These are phyloP conservation scores for Pantala flavescens DNA, from an alignment of 1,140 invertebrate genomes.

Conservation along the genomic window DNA sequence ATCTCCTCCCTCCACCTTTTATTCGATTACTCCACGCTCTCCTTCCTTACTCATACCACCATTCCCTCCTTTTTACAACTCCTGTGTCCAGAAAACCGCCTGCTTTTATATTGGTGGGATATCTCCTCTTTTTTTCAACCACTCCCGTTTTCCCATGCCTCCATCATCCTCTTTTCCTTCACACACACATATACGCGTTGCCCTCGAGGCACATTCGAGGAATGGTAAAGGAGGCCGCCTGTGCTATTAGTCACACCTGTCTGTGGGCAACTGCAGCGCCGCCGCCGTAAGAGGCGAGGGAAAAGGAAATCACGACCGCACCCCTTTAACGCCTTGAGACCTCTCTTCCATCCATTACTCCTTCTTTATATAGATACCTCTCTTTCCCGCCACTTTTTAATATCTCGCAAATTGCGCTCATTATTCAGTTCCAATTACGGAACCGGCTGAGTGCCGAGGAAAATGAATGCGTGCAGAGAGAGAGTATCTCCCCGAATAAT, in stretches of 20 bases:
- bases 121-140: not conserved
- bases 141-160: slow-evolving; percentile 2
- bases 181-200: not conserved
- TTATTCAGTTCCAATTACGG: too few relatives aligned
- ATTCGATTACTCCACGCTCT: not conserved
- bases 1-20: not conserved
- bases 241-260: not conserved
- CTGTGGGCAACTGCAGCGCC: not conserved
- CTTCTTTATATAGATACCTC: too few relatives aligned
- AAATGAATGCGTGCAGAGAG: too few relatives aligned
- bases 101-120: not conserved
- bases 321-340: not conserved
- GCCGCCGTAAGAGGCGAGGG: not conserved
- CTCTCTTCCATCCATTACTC: too few relatives aligned
- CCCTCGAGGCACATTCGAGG: slow-evolving; percentile 3
- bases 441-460: too few relatives aligned
- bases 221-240: slow-evolving; percentile 7
- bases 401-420: too few relatives aligned
- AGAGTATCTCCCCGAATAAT: too few relatives aligned
- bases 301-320: slow-evolving; percentile 8
- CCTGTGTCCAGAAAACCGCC: not conserved
- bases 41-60: not conserved
- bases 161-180: not conserved
- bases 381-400: too few relatives aligned
- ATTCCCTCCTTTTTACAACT: not conserved